These are phyloP conservation scores for Micromesistius poutassou DNA, from an alignment of 2,797 vertebrate species.

Conservation along the genomic window DNA sequence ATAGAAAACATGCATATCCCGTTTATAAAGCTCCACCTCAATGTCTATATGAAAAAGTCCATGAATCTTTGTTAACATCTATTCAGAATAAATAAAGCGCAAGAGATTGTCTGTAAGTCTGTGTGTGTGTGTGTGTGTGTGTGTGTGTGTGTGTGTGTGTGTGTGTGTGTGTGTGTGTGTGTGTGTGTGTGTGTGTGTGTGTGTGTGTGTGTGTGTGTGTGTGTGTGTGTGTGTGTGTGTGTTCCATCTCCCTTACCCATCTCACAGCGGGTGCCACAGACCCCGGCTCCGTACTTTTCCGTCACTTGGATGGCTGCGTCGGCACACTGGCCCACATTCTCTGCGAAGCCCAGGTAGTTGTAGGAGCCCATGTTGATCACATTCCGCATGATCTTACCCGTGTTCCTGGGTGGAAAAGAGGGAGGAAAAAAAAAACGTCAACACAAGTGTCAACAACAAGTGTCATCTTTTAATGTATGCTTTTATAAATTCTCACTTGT, in stretches of 20 bases:
- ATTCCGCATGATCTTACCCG: slow-evolving; percentile 84
- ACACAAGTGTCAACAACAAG: background rate
- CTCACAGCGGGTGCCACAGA: slow-evolving; percentile 89
- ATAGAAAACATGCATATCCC: no score
- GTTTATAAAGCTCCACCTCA: no score
- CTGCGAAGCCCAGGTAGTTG: slow-evolving; percentile 96
- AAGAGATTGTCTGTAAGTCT: background rate
- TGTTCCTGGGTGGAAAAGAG: slow-evolving; percentile 73
- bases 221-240: background rate
- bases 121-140: no score
- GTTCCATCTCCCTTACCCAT: slow-evolving; percentile 75
- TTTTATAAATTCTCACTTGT: background rate
- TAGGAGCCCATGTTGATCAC: slow-evolving; percentile 98
- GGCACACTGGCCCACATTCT: slow-evolving; percentile 82
- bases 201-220: no score
- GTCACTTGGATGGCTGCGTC: slow-evolving; percentile 77
- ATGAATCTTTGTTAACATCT: no score
- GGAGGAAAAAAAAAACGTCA: background rate
- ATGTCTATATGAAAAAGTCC: no score
- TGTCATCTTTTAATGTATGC: background rate
- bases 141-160: no score
- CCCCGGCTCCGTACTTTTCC: slow-evolving; percentile 83
- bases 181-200: background rate
- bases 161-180: background rate
- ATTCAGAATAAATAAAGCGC: no score